These are phyloP conservation scores for Microctenopoma lineatum DNA, from an alignment of 2,797 vertebrate genomes.

Conservation along the genomic window DNA sequence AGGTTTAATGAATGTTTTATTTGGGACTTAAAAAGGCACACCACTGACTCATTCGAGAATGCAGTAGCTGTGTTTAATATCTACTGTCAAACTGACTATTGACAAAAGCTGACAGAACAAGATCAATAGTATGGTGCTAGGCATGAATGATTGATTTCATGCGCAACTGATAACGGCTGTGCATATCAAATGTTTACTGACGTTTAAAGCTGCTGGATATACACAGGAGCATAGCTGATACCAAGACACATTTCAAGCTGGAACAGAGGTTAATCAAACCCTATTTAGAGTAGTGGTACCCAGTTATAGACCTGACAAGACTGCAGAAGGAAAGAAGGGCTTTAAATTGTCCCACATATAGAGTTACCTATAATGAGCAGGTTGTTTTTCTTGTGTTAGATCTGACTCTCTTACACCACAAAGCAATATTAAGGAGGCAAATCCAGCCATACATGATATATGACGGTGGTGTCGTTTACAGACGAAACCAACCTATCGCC, in stretches of 20 bases:
- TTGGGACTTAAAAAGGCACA: constrained; percentile 36
- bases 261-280: too few relatives aligned
- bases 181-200: constrained; percentile 29
- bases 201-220: constrained; percentile 15
- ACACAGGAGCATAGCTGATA: constrained; percentile 8
- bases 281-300: neutral
- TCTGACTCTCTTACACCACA: too few relatives aligned
- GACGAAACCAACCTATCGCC: too few relatives aligned
- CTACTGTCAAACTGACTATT: constrained; percentile 26
- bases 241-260: constrained; percentile 1
- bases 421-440: too few relatives aligned
- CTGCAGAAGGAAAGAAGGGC: too few relatives aligned
- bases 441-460: too few relatives aligned
- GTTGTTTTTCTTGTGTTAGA: too few relatives aligned
- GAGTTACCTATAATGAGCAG: too few relatives aligned
- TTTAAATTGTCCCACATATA: too few relatives aligned
- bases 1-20: constrained; percentile 51
- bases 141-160: constrained; percentile 49
- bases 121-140: constrained; percentile 48
- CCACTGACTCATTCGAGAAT: constrained; percentile 19
- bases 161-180: constrained; percentile 36
- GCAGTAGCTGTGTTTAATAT: constrained; percentile 46
- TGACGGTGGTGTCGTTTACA: too few relatives aligned
- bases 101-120: constrained; percentile 34
- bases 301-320: neutral